Conservation (phyloP, 2,797 vertebrate genomes). For the Capromys pilorides region DNA sequence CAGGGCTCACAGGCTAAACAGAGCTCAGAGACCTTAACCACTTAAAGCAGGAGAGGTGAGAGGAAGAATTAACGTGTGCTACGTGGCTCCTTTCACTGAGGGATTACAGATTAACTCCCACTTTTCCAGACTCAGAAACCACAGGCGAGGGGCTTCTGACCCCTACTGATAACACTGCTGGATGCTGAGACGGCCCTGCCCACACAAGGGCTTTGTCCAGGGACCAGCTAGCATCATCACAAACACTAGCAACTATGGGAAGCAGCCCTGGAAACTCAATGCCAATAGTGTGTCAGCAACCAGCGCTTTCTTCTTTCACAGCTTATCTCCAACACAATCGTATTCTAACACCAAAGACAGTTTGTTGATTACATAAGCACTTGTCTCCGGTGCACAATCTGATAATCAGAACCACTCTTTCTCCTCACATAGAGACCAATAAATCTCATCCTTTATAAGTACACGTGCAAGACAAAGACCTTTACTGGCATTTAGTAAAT, state of each 20-base stretch:
- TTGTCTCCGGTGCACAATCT: constrained; percentile 86
- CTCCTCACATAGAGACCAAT: constrained; percentile 87
- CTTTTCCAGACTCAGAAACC: constrained; percentile 72
- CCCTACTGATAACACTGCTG: constrained; percentile 66
- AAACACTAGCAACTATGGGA: constrained; percentile 61
- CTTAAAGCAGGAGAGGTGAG: constrained; percentile 79
- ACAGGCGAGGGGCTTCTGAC: constrained; percentile 72
- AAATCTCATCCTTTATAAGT: constrained; percentile 87
- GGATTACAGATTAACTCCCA: constrained; percentile 80
- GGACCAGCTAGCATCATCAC: constrained; percentile 48
- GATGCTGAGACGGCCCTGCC: constrained; percentile 47
- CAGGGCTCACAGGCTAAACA: constrained; percentile 78
- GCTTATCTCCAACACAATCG: constrained; percentile 88
- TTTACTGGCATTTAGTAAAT: constrained; percentile 86
- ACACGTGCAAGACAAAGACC: constrained; percentile 86
- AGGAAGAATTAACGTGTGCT: constrained; percentile 76
- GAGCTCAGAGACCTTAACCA: constrained; percentile 79
- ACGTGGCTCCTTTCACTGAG: constrained; percentile 73
- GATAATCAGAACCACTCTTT: constrained; percentile 86
- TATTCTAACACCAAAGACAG: constrained; percentile 87
- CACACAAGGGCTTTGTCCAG: constrained; percentile 57
- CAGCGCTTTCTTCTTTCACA: constrained; percentile 80
- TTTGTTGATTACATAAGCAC: constrained; percentile 88
- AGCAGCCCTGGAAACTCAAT: constrained; percentile 68
- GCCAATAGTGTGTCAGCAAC: constrained; percentile 73